Percentiles rank a stretch among this genome's conserved stretches.
phyloP scores from a whole-genome alignment of 2,888 invertebrate genomes.

The Lagria hirta region DNA sequence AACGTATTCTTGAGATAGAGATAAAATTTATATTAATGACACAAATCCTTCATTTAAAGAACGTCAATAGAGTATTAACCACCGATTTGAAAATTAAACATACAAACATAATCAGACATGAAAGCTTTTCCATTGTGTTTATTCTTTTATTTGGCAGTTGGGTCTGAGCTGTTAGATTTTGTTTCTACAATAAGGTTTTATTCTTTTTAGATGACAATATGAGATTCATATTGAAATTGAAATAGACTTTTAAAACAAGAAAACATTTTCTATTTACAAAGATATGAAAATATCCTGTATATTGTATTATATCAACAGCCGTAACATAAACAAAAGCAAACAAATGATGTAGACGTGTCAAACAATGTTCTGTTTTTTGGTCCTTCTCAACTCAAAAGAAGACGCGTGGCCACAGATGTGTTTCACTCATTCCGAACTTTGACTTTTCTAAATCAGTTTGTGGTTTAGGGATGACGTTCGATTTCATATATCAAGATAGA shows the following conservation, averaged over 20 bases:
- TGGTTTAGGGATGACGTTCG: slow-evolving; percentile 31
- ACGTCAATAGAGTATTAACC: too few relatives aligned
- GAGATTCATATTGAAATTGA: slow-evolving; percentile 23
- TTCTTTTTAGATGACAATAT: slow-evolving; percentile 21
- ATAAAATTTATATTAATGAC: too few relatives aligned
- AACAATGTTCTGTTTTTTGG: slow-evolving; percentile 38
- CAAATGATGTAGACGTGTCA: slow-evolving; percentile 45
- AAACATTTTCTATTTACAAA: slow-evolving; percentile 31
- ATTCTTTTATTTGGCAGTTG: slow-evolving; percentile 13
- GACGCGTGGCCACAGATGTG: slow-evolving; percentile 45
- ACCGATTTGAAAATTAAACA: too few relatives aligned
- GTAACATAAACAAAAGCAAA: slow-evolving; percentile 41
- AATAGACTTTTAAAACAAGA: slow-evolving; percentile 28
- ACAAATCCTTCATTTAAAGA: too few relatives aligned
- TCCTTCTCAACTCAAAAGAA: slow-evolving; percentile 35
- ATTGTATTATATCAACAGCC: slow-evolving; percentile 34
- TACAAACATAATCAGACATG: too few relatives aligned
- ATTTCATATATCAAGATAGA: slow-evolving; percentile 17
- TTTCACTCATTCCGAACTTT: slow-evolving; percentile 47
- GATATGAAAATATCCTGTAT: slow-evolving; percentile 33
- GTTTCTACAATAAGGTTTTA: slow-evolving; percentile 15
- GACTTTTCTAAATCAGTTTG: slow-evolving; percentile 47
- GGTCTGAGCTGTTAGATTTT: slow-evolving; percentile 2
- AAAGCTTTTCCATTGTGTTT: slow-evolving; percentile 9
- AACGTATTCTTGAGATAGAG: too few relatives aligned